Evolutionary conservation across 2,888 invertebrate genomes (phyloP).

Genomic region (Heteropelma amictum): DNA sequence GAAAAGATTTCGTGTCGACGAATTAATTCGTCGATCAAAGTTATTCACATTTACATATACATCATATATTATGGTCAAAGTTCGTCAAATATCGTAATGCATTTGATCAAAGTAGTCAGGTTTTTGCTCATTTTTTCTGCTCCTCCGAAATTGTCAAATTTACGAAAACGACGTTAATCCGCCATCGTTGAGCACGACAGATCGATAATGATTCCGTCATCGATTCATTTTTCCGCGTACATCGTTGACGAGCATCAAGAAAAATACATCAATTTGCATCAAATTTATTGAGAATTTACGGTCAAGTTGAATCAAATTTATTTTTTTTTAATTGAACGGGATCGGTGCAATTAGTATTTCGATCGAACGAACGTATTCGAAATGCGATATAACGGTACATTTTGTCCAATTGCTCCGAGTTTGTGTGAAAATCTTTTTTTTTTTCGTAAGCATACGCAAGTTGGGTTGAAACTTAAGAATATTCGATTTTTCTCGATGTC

Average conservation of each 20-base stretch:
- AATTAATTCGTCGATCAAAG: slow-evolving; percentile 67
- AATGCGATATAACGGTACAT: background rate
- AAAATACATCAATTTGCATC: background rate
- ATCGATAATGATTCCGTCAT: background rate
- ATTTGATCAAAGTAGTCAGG: slow-evolving; percentile 73
- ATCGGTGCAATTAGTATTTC: background rate
- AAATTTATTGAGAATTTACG: background rate
- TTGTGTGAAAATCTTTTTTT: background rate
- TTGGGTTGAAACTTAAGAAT: too few species aligned
- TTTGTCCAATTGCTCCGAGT: background rate
- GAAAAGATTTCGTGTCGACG: slow-evolving; percentile 66
- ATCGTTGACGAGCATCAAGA: background rate
- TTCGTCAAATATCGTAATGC: slow-evolving; percentile 73
- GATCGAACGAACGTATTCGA: background rate
- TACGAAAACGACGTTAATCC: slow-evolving; percentile 26
- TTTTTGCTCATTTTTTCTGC: slow-evolving; percentile 57
- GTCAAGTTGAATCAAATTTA: background rate
- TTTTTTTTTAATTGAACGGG: background rate
- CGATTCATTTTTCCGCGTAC: background rate
- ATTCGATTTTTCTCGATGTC: background rate
- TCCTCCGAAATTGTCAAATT: slow-evolving; percentile 26
- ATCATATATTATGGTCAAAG: slow-evolving; percentile 38
- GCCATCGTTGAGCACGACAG: background rate
- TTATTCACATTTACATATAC: slow-evolving; percentile 59
- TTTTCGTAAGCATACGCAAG: too few species aligned